Evolutionary conservation across 1,140 invertebrate species (phyloP).

Genomic region (Apocrypta bakeri): DNA sequence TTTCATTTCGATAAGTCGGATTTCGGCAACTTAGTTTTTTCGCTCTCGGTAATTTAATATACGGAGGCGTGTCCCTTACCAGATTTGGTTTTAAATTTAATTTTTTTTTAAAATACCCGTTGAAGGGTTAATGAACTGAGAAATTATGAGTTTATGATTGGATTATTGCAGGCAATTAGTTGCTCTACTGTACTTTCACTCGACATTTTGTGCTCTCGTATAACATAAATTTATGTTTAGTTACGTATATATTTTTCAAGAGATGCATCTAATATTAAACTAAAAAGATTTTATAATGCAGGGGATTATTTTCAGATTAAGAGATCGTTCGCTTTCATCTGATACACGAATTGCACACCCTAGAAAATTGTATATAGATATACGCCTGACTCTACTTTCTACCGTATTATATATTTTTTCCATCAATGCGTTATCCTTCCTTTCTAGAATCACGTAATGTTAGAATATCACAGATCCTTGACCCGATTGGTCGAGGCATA

Average conservation of each 20-base stretch:
- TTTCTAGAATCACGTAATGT: constrained; percentile 53
- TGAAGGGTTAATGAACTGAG: background rate
- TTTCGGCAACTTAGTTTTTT: background rate
- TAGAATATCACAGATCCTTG: constrained; percentile 51
- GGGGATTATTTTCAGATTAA: background rate
- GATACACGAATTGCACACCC: constrained; percentile 22
- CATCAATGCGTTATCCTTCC: constrained; percentile 43
- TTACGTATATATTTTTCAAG: background rate
- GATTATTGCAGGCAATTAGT: background rate
- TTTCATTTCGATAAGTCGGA: constrained; percentile 39
- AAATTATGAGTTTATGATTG: background rate
- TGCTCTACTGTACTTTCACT: constrained; percentile 2
- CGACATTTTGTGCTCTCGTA: background rate
- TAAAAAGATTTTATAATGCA: background rate
- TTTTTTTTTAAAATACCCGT: background rate
- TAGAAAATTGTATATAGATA: background rate
- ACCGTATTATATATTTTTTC: constrained; percentile 33
- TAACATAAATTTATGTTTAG: background rate
- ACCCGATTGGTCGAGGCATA: constrained; percentile 43
- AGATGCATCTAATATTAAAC: background rate
- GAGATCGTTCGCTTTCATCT: constrained; percentile 30
- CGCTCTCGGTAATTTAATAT: background rate
- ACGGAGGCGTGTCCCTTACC: background rate
- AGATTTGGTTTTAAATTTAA: background rate
- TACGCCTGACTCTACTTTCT: constrained; percentile 27